A percentile compares a stretch with the other conserved stretches of the same genome.
Conservation (phyloP, 2,888 invertebrate species). For the Chrysolina oricalcia region DNA sequence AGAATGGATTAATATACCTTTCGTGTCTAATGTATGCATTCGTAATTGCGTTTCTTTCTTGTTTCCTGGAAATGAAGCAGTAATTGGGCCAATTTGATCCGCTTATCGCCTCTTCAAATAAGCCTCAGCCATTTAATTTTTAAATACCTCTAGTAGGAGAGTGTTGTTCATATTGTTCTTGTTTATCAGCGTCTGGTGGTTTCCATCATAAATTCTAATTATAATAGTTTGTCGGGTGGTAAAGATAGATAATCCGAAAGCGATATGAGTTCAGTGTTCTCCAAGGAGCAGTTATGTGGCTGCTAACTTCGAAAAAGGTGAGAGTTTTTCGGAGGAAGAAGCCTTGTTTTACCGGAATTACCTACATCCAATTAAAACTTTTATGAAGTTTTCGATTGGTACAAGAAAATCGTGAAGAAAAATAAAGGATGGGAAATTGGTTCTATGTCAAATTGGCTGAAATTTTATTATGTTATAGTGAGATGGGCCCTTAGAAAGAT, state of each 20-base stretch:
- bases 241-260: slow-evolving; percentile 11
- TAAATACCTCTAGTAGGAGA: slow-evolving; percentile 24
- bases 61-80: slow-evolving; percentile 27
- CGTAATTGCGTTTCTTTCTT: slow-evolving; percentile 23
- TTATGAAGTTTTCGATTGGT: not conserved
- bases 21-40: slow-evolving; percentile 25
- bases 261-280: slow-evolving; percentile 1
- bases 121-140: slow-evolving; percentile 27
- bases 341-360: too few species aligned
- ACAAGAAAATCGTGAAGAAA: too few species aligned
- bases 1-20: slow-evolving; percentile 29
- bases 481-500: too few species aligned
- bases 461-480: too few species aligned
- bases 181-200: slow-evolving; percentile 23
- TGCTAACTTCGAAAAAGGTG: not conserved
- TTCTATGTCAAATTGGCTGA: too few species aligned
- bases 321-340: not conserved
- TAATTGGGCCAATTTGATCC: slow-evolving; percentile 42
- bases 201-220: slow-evolving; percentile 23
- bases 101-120: slow-evolving; percentile 38
- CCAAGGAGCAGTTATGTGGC: not conserved
- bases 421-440: too few species aligned
- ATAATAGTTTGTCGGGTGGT: not conserved
- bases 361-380: not conserved
- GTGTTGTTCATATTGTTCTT: slow-evolving; percentile 12